Evolutionary conservation across 2,797 vertebrate genomes (phyloP).

Genomic region (Alectoris magna): DNA sequence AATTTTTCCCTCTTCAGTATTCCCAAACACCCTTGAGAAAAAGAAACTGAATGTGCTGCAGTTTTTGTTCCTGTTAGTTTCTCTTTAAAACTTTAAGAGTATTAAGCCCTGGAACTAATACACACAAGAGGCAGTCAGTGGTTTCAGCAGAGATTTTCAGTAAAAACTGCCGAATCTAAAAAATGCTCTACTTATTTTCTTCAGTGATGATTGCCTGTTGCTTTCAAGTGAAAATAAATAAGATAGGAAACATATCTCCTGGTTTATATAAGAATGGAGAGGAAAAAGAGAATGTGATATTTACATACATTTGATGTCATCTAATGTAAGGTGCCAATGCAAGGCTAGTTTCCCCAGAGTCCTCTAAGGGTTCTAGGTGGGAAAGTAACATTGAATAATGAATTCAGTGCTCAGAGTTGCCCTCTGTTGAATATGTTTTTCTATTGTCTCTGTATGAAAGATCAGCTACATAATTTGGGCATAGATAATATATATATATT

Average conservation of each 20-base stretch:
- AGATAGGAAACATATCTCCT: neutral
- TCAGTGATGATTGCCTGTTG: neutral
- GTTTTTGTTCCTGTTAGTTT: neutral
- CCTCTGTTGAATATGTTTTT: neutral
- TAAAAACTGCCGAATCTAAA: neutral
- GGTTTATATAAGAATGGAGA: neutral
- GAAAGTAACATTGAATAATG: neutral
- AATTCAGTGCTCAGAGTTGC: neutral
- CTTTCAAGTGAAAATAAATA: slow-evolving; percentile 16
- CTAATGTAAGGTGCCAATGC: neutral
- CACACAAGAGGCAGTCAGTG: neutral
- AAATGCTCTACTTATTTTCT: neutral
- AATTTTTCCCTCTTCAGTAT: neutral
- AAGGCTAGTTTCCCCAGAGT: neutral
- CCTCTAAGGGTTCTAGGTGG: neutral
- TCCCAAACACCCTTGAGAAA: neutral
- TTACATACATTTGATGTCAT: neutral
- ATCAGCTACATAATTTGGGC: neutral
- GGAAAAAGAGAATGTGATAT: neutral
- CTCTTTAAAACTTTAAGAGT: neutral
- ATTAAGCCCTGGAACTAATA: neutral
- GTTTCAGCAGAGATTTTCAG: neutral
- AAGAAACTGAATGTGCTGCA: neutral
- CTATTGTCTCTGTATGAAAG: neutral
- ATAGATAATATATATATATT: too few species aligned